phyloP scores from a whole-genome alignment of 2,113 vertebrate species.

The Urocolius indicus region DNA sequence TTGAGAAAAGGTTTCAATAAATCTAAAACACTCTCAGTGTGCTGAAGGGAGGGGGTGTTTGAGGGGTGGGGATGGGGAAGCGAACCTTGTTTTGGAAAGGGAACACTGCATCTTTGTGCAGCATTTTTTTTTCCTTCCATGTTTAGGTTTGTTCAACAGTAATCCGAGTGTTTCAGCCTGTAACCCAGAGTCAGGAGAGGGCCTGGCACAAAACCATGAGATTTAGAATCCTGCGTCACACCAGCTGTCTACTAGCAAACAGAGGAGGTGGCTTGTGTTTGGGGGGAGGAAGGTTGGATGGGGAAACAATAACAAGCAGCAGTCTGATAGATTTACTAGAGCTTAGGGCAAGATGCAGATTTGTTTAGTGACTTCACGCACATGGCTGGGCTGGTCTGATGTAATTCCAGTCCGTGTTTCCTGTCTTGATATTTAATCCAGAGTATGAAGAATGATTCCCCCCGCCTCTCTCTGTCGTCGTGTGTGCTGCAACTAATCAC shows the following conservation, averaged over 20 bases:
- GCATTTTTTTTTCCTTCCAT: background rate
- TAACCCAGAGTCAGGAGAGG: slow-evolving; percentile 40
- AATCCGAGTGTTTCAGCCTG: slow-evolving; percentile 61
- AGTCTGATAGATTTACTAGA: slow-evolving; percentile 19
- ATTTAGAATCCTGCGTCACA: slow-evolving; percentile 69
- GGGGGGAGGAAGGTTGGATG: background rate
- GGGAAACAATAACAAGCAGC: background rate
- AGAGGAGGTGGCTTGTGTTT: background rate
- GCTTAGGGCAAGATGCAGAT: slow-evolving; percentile 46
- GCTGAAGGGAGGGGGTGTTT: background rate
- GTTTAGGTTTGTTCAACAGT: slow-evolving; percentile 20
- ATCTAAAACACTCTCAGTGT: background rate
- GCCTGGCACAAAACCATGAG: slow-evolving; percentile 47
- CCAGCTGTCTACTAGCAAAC: slow-evolving; percentile 72
- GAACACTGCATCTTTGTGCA: slow-evolving; percentile 11
- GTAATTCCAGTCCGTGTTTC: slow-evolving; percentile 26
- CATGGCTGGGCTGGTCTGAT: slow-evolving; percentile 9
- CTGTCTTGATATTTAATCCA: slow-evolving; percentile 42
- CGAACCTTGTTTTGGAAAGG: background rate
- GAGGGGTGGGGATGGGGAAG: background rate
- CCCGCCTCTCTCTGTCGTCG: background rate
- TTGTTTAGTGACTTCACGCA: slow-evolving; percentile 11
- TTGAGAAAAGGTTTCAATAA: background rate
- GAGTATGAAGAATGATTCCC: slow-evolving; percentile 11
- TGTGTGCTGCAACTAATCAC: background rate